phyloP scores from a whole-genome alignment of 2,888 invertebrate genomes.

The Gastrophysa polygoni region DNA sequence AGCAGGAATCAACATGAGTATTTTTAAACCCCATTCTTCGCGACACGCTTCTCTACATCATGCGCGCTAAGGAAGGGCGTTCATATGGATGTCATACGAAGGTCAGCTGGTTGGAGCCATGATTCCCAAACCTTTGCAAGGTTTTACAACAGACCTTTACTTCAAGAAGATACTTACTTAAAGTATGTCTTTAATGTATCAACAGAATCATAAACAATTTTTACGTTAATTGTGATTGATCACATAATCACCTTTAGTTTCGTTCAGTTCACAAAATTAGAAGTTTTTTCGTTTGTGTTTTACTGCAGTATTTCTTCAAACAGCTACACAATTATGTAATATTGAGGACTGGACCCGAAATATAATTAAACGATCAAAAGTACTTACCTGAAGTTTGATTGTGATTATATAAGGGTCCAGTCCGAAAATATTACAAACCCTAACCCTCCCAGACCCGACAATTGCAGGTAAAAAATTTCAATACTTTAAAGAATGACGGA shows the following conservation, averaged over 20 bases:
- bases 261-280: too few species aligned
- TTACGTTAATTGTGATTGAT: too few species aligned
- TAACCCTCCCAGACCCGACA: too few species aligned
- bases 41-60: constrained; percentile 24
- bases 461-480: too few species aligned
- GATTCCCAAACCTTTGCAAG: too few species aligned
- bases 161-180: too few species aligned
- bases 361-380: constrained; percentile 30
- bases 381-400: constrained; percentile 29
- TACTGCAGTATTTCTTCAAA: too few species aligned
- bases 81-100: constrained; percentile 29
- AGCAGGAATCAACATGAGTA: constrained; percentile 1
- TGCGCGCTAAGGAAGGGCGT: constrained; percentile 33
- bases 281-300: background rate
- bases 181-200: too few species aligned
- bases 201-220: too few species aligned
- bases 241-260: too few species aligned
- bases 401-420: constrained; percentile 28
- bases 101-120: constrained; percentile 24
- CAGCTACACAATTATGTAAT: constrained; percentile 10
- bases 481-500: too few species aligned
- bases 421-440: constrained; percentile 20
- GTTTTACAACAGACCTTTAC: too few species aligned
- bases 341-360: constrained; percentile 25
- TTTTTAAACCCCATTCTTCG: constrained; percentile 29